Percentiles rank a stretch among this genome's conserved stretches.
phyloP scores from a whole-genome alignment of 1,140 invertebrate species.

The Hestina assimilis region DNA sequence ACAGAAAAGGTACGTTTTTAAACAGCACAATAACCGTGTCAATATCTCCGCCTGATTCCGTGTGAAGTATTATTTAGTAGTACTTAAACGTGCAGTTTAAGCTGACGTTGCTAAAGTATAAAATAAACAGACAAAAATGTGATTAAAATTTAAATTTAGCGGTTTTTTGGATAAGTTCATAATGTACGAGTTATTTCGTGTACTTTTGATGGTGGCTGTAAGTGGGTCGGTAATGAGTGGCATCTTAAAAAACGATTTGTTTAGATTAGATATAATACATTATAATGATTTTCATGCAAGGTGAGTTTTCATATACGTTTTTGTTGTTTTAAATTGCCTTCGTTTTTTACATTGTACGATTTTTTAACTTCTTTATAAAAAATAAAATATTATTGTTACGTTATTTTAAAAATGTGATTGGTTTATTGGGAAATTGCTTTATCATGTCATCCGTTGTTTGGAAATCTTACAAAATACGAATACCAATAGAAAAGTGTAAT shows the following conservation, averaged over 20 bases:
- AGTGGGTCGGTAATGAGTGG: conserved; percentile 15
- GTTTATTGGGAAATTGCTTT: too few species aligned
- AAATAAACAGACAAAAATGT: conserved; percentile 4
- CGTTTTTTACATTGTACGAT: too few species aligned
- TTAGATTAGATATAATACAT: conserved; percentile 33
- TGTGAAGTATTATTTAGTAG: conserved; percentile 23
- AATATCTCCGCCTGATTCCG: not conserved
- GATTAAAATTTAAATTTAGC: not conserved
- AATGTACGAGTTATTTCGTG: not conserved
- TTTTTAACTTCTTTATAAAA: too few species aligned
- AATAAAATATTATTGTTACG: too few species aligned
- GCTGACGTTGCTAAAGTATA: conserved; percentile 19
- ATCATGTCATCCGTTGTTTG: too few species aligned
- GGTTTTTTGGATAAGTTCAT: not conserved
- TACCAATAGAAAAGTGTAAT: too few species aligned
- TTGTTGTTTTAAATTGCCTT: too few species aligned
- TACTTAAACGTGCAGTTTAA: conserved; percentile 18
- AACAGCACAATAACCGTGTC: not conserved
- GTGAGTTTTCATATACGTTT: conserved; percentile 16
- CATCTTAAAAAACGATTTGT: conserved; percentile 26
- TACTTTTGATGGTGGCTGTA: conserved; percentile 5
- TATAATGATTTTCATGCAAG: conserved; percentile 37
- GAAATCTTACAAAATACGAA: too few species aligned
- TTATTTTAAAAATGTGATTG: too few species aligned
- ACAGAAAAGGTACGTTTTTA: not conserved